Conservation (phyloP, 2,888 invertebrate genomes). For the Chaetoderma sp. region DNA sequence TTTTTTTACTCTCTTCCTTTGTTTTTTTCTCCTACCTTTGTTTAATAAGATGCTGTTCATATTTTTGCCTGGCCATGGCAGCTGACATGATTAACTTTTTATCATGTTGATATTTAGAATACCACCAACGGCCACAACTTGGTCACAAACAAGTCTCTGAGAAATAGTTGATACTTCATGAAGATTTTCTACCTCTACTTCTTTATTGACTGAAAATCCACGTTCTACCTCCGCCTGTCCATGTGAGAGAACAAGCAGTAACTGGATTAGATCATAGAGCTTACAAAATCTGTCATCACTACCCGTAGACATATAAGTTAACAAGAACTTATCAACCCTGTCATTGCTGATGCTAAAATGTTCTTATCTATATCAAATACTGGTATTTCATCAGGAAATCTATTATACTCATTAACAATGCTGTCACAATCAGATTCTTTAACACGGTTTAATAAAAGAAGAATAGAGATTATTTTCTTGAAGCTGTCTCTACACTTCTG, state of each 20-base stretch:
- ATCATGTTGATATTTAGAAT: background rate
- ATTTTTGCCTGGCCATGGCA: background rate
- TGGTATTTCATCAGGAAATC: background rate
- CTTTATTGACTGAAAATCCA: background rate
- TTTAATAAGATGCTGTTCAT: background rate
- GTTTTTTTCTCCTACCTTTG: background rate
- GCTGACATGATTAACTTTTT: background rate
- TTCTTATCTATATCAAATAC: background rate
- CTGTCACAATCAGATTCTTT: background rate
- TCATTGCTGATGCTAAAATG: background rate
- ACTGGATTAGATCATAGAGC: background rate
- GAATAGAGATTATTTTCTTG: conserved; percentile 16
- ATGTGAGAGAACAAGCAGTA: background rate
- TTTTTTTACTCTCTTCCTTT: background rate
- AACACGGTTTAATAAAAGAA: background rate
- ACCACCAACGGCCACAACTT: background rate
- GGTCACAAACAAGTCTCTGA: background rate
- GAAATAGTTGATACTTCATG: background rate
- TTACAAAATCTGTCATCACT: background rate
- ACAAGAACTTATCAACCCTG: conserved; percentile 12
- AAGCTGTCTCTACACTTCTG: background rate
- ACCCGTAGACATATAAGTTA: background rate
- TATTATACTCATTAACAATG: background rate
- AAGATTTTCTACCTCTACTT: background rate
- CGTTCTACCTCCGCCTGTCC: too few relatives aligned